A percentile compares a stretch with the other conserved stretches of the same genome.
Conservation (phyloP, 2,888 invertebrate genomes). For the Loripinus fragilis region DNA sequence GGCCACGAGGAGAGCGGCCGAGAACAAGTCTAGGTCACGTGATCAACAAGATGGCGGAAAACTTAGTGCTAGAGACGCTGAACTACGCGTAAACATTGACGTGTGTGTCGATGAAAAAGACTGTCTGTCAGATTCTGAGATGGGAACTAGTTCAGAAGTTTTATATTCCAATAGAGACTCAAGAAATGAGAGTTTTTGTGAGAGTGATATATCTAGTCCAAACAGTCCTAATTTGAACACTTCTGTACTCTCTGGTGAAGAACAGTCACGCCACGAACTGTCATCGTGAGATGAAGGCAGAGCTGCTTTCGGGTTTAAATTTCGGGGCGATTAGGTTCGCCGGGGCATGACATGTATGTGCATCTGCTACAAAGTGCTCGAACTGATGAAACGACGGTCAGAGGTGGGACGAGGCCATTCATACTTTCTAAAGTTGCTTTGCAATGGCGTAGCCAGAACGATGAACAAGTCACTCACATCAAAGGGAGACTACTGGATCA, state of each 20-base stretch:
- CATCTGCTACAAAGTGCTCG: slow-evolving; percentile 7
- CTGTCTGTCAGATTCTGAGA: slow-evolving; percentile 46
- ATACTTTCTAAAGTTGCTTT: no score
- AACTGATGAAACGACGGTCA: neutral
- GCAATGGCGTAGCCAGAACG: no score
- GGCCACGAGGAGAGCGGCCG: slow-evolving; percentile 57
- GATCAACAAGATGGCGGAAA: slow-evolving; percentile 22
- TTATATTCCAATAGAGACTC: slow-evolving; percentile 54
- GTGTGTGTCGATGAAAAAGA: slow-evolving; percentile 50
- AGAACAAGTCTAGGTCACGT: slow-evolving; percentile 36
- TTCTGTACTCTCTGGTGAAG: slow-evolving; percentile 44
- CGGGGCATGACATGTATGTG: neutral
- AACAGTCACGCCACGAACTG: slow-evolving; percentile 40
- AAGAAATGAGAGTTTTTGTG: slow-evolving; percentile 58
- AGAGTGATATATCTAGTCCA: slow-evolving; percentile 59
- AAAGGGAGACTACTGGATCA: no score
- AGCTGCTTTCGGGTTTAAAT: neutral
- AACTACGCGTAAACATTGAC: slow-evolving; percentile 51
- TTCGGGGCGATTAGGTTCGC: neutral
- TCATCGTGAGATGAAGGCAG: slow-evolving; percentile 3
- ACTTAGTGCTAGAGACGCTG: slow-evolving; percentile 32
- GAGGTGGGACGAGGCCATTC: no score
- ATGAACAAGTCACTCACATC: no score
- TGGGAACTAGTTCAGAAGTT: slow-evolving; percentile 42
- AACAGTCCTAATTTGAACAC: slow-evolving; percentile 30